Evolutionary conservation across 2,113 vertebrate genomes (phyloP).

Genomic region (Tupaia tana): DNA sequence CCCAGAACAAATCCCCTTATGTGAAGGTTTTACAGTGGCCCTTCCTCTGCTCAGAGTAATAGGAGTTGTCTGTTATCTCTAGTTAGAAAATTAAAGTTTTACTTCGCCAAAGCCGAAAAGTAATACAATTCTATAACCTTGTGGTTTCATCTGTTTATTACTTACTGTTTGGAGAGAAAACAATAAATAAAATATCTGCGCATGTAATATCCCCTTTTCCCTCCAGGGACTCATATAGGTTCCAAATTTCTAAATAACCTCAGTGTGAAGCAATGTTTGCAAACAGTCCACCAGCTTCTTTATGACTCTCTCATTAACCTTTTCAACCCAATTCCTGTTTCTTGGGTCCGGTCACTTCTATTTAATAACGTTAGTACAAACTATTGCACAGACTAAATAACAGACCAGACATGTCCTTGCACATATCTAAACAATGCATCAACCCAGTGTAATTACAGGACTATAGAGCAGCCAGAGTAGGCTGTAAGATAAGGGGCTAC

Average conservation of each 20-base stretch:
- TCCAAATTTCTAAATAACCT: slow-evolving; percentile 70
- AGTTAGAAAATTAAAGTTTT: slow-evolving; percentile 75
- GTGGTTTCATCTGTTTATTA: slow-evolving; percentile 78
- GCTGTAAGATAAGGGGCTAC: neutral
- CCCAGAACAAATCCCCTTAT: slow-evolving; percentile 55
- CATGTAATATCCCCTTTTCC: slow-evolving; percentile 69
- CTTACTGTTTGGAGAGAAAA: slow-evolving; percentile 71
- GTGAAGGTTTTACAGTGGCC: neutral
- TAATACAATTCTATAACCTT: slow-evolving; percentile 70
- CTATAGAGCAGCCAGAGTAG: neutral
- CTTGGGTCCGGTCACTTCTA: slow-evolving; percentile 12
- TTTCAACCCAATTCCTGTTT: slow-evolving; percentile 47
- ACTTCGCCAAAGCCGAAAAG: slow-evolving; percentile 68
- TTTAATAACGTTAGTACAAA: slow-evolving; percentile 58
- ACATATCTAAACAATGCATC: neutral
- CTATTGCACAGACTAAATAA: neutral
- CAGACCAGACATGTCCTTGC: neutral
- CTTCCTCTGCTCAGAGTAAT: slow-evolving; percentile 51
- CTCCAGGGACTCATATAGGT: slow-evolving; percentile 52
- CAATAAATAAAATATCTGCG: slow-evolving; percentile 78
- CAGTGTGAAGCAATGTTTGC: slow-evolving; percentile 44
- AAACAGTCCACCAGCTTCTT: slow-evolving; percentile 47
- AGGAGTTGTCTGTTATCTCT: slow-evolving; percentile 59
- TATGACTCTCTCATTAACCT: slow-evolving; percentile 73
- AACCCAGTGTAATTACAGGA: neutral